Conservation (phyloP, 2,797 vertebrate species). For the Peromyscus eremicus region DNA sequence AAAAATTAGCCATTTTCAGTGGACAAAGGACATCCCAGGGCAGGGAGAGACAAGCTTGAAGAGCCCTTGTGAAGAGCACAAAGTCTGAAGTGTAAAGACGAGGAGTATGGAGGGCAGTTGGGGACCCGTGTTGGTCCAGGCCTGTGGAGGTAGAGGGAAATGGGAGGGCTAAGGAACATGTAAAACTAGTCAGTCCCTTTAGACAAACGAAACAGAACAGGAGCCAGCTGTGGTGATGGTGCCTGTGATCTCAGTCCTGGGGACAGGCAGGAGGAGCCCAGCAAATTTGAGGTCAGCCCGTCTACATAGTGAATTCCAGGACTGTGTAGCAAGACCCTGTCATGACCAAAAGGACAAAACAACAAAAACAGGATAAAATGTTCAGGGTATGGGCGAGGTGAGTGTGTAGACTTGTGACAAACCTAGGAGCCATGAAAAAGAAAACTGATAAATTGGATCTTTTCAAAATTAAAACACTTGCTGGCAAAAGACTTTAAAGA, state of each 20-base stretch:
- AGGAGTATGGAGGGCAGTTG: background rate
- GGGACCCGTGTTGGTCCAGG: background rate
- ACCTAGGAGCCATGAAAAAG: constrained; percentile 9
- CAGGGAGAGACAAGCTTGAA: background rate
- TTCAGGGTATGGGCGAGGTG: background rate
- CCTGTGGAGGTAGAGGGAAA: background rate
- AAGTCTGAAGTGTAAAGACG: background rate
- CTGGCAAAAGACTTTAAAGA: background rate
- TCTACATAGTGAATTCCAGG: background rate
- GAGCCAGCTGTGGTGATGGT: background rate
- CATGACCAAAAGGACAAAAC: background rate
- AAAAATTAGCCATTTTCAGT: background rate
- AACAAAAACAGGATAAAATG: background rate
- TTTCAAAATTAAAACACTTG: background rate
- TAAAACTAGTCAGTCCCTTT: background rate
- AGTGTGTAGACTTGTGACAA: background rate
- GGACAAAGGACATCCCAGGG: background rate
- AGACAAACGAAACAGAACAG: background rate
- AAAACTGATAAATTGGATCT: background rate
- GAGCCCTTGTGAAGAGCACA: background rate
- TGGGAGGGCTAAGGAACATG: background rate
- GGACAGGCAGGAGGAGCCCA: background rate
- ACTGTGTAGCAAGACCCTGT: background rate
- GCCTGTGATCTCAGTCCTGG: background rate
- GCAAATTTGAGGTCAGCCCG: background rate